These are phyloP conservation scores for Dasyprocta punctata DNA, from an alignment of 2,113 vertebrate genomes.

Conservation along the genomic window DNA sequence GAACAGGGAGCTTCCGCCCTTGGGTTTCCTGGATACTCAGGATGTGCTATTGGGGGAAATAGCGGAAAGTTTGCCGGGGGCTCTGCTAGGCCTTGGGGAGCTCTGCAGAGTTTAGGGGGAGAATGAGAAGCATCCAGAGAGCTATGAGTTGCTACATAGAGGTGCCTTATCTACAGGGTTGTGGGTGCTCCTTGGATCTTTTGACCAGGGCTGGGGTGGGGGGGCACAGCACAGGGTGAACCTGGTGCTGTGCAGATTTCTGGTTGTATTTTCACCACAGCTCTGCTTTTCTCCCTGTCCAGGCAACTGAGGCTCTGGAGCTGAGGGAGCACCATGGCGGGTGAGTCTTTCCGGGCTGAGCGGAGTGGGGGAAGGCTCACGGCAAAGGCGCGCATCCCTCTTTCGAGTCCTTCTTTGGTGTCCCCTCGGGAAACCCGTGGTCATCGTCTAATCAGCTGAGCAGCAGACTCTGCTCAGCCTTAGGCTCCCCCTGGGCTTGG, in stretches of 20 bases:
- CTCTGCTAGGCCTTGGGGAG: background rate
- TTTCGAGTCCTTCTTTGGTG: too few relatives aligned
- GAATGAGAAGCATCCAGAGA: background rate
- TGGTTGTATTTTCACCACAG: conserved; percentile 30
- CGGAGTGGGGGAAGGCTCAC: too few relatives aligned
- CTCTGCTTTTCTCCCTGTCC: conserved; percentile 79
- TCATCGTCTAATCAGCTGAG: too few relatives aligned
- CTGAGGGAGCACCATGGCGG: conserved; percentile 84
- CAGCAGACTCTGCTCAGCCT: background rate
- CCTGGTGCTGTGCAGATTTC: background rate
- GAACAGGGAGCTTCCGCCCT: background rate
- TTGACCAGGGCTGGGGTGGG: background rate
- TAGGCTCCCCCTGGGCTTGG: background rate
- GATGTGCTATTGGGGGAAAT: background rate
- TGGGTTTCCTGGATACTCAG: background rate
- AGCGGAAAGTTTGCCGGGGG: background rate
- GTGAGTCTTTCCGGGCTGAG: conserved; percentile 85
- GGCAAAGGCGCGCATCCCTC: too few relatives aligned
- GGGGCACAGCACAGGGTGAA: background rate
- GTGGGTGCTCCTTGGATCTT: background rate
- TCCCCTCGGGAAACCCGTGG: too few relatives aligned
- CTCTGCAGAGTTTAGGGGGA: background rate
- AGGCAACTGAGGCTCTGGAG: conserved; percentile 80
- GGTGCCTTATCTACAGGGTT: too few relatives aligned
- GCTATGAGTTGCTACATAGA: background rate